These are phyloP conservation scores for Drosophila sordidula DNA, from an alignment of 2,888 invertebrate species.

Conservation along the genomic window DNA sequence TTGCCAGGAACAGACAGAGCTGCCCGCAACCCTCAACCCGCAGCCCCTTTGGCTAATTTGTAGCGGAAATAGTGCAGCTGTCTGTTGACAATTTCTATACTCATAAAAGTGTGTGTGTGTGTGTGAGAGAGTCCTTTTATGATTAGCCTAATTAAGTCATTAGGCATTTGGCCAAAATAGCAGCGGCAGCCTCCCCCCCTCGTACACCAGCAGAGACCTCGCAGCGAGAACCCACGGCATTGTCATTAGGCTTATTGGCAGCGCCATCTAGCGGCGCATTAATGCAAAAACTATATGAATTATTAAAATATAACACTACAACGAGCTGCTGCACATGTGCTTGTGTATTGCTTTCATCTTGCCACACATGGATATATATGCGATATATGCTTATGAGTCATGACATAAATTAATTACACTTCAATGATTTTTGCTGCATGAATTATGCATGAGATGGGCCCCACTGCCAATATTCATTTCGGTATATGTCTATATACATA, in stretches of 20 bases:
- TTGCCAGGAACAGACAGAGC: constrained; percentile 21
- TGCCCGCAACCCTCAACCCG: not conserved
- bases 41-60: constrained; percentile 31
- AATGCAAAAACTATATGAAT: constrained; percentile 73
- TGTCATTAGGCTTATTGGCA: constrained; percentile 54
- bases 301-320: constrained; percentile 61
- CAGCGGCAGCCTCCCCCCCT: not conserved
- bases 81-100: constrained; percentile 38
- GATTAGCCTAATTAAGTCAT: constrained; percentile 78
- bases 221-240: constrained; percentile 24
- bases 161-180: constrained; percentile 66
- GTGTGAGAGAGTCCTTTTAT: constrained; percentile 47
- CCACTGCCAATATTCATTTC: not conserved
- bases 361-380: constrained; percentile 25
- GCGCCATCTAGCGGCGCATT: constrained; percentile 52
- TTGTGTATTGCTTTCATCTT: constrained; percentile 57
- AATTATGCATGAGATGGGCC: constrained; percentile 60
- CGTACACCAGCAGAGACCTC: not conserved
- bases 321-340: constrained; percentile 1
- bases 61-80: constrained; percentile 63
- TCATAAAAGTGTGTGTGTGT: constrained; percentile 13
- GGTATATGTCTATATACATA: constrained; percentile 8
- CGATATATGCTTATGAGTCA: constrained; percentile 40
- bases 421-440: constrained; percentile 69
- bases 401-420: constrained; percentile 74